These are phyloP conservation scores for Lycocerus yunnanus DNA, from an alignment of 2,888 invertebrate species.

Conservation along the genomic window DNA sequence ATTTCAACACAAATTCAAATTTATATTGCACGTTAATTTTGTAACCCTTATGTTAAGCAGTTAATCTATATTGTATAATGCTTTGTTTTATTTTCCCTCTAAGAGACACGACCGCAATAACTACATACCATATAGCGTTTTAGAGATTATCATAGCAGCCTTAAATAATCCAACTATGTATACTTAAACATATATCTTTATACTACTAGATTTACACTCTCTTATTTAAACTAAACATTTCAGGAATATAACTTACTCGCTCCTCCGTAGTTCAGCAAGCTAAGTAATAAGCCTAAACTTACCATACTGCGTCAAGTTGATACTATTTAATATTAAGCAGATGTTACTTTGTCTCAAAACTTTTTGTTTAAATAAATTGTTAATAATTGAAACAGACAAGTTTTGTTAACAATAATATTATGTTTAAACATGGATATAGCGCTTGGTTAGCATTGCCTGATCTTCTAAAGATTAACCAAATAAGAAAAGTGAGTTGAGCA, in stretches of 20 bases:
- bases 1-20: neutral
- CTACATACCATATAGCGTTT: slow-evolving; percentile 1
- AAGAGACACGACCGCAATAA: slow-evolving; percentile 4
- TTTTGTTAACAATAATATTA: too few species aligned
- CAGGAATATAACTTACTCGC: neutral
- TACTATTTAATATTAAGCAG: neutral
- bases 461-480: too few species aligned
- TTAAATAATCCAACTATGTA: slow-evolving; percentile 10
- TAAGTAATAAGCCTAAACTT: neutral
- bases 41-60: neutral
- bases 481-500: too few species aligned
- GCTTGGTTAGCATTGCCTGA: too few species aligned
- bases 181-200: neutral
- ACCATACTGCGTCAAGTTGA: neutral
- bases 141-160: slow-evolving; percentile 5
- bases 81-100: slow-evolving; percentile 5
- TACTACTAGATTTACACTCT: neutral
- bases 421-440: too few species aligned
- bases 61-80: slow-evolving; percentile 1
- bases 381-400: too few species aligned
- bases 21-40: neutral
- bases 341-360: neutral
- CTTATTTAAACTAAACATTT: slow-evolving; percentile 3
- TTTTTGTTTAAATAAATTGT: neutral
- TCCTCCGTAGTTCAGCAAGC: neutral